Percentiles rank a stretch among this genome's conserved stretches.
These are phyloP conservation scores for Camponotus floridanus DNA, from an alignment of 1,140 invertebrate genomes.

Conservation along the genomic window DNA sequence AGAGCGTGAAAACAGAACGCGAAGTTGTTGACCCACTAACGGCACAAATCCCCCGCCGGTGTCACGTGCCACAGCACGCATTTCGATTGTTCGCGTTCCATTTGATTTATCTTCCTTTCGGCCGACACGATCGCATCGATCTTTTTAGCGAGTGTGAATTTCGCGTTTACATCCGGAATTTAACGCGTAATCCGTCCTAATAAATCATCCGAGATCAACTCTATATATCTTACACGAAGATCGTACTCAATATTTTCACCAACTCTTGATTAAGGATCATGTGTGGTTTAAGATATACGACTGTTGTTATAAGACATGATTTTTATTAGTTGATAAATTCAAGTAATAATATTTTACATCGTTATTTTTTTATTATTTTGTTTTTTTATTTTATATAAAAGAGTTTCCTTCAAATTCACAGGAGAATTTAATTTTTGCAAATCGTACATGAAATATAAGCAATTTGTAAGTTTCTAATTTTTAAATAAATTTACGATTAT, in stretches of 20 bases:
- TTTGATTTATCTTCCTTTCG: slow-evolving; percentile 55
- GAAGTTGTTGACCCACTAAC: slow-evolving; percentile 62
- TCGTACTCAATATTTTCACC: background rate
- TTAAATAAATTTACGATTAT: background rate
- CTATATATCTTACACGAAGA: background rate
- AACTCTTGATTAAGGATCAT: background rate
- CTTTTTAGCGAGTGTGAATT: slow-evolving; percentile 39
- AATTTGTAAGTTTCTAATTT: background rate
- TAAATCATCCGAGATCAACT: slow-evolving; percentile 2
- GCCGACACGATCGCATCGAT: slow-evolving; percentile 37
- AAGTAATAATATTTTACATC: background rate
- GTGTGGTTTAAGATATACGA: background rate
- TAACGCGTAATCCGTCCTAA: slow-evolving; percentile 28
- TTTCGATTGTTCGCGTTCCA: slow-evolving; percentile 56
- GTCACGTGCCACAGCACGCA: slow-evolving; percentile 51
- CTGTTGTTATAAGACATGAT: background rate
- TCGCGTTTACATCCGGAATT: slow-evolving; percentile 41
- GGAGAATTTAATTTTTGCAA: background rate
- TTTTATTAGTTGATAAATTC: background rate
- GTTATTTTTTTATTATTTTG: background rate
- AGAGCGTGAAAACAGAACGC: slow-evolving; percentile 62
- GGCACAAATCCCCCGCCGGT: slow-evolving; percentile 59
- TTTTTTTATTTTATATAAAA: background rate
- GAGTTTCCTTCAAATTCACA: background rate
- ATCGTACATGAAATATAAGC: slow-evolving; percentile 1